Conservation (phyloP, 2,797 vertebrate genomes). For the Sylvilagus floridanus region DNA sequence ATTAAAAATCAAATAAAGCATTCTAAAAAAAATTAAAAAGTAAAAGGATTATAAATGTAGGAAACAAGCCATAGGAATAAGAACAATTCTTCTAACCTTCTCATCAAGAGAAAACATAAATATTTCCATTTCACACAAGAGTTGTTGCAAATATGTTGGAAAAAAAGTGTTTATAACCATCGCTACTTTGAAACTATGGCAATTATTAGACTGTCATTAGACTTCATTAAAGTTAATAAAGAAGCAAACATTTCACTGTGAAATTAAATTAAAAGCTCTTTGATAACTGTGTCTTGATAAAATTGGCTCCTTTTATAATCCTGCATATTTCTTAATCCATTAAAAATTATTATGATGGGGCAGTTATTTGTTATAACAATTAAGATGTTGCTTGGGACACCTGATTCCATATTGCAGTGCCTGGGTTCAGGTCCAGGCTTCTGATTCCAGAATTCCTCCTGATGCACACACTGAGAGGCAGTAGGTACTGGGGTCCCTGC, state of each 20-base stretch:
- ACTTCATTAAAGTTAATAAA: constrained; percentile 34
- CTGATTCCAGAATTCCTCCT: too few species aligned
- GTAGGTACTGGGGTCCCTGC: too few species aligned
- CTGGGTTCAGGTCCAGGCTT: too few species aligned
- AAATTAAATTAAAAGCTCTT: constrained; percentile 41
- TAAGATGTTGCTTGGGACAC: too few species aligned
- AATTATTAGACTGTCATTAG: constrained; percentile 9
- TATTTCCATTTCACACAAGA: constrained; percentile 10
- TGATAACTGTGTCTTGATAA: constrained; percentile 50
- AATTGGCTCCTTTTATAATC: not conserved
- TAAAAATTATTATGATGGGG: not conserved
- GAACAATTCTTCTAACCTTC: constrained; percentile 8
- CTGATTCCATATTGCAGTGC: too few species aligned
- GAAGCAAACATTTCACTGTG: not conserved
- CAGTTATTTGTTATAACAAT: too few species aligned
- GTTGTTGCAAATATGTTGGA: constrained; percentile 52
- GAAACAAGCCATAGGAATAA: not conserved
- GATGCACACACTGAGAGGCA: too few species aligned
- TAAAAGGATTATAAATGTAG: not conserved
- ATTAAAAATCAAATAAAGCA: too few species aligned
- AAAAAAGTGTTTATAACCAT: not conserved
- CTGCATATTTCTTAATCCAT: not conserved
- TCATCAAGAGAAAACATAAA: not conserved
- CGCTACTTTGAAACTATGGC: constrained; percentile 31
- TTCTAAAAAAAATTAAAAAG: too few species aligned